Base-by-base conservation (phyloP, 2,113 vertebrate genomes). In the Athene cunicularia region DNA sequence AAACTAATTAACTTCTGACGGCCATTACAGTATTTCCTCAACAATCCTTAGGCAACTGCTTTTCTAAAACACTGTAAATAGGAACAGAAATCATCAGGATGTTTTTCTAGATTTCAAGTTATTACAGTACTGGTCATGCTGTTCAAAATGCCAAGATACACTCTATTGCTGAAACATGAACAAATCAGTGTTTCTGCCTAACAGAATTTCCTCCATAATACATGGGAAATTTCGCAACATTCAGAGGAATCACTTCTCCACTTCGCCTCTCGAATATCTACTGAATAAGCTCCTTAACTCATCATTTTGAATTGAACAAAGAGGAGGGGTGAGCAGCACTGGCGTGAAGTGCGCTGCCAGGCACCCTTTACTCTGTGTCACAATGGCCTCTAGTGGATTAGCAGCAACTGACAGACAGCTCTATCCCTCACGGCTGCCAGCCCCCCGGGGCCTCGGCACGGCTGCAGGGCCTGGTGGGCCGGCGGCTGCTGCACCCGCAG, bases 311-410 rank as follows among this genome's bases (percentile, higher is more conserved):
- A 30, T 12, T 12, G 27, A 21, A 56, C 2, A 3, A 28, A 83
- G 30, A 52, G 49, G 41, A 15, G 1, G 10, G 53, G 32, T 1
- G 32, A 88, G 67, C 27, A 72, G 77, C n/a, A 2, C n/a, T 11
- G 26, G 16, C 16, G 41, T 23, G 58, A 58, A 20, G 4, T 6
- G 39, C 24, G 27, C 12, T 74, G 86, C 84, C 80, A 21, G 47
- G 88, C 90, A 82, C 76, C 55, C 91, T 95, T 94, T 95, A 68
- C 74, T 91, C 96, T 97, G 98, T 98, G 94, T 98, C 97, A 98
- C 95, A 95, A 98, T 98, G 98, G 98, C 99, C 99, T 98, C 98
- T 98, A 98, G 99, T 98, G 98, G 99, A 98, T 96, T 94, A 26
- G 93, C 73, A 88, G 98, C 97, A 95, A 99, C 95, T 98, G 99